Conservation (phyloP, 2,113 vertebrate species). For the Apistogramma diplotaenia region DNA sequence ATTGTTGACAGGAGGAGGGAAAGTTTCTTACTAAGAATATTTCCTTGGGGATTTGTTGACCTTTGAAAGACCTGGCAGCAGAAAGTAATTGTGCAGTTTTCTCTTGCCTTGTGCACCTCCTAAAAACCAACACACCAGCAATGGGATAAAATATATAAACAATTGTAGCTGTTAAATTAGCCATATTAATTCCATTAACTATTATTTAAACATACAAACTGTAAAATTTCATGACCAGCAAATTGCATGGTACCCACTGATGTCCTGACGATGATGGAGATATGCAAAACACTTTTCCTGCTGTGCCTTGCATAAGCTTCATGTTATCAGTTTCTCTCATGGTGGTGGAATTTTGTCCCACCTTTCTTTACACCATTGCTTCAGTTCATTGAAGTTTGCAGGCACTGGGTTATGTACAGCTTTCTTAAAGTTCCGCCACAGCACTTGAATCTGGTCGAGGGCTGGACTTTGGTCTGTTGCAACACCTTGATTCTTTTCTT, state of each 20-base stretch:
- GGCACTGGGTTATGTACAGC: no score
- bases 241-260: background rate
- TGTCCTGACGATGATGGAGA: no score
- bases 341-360: no score
- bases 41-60: background rate
- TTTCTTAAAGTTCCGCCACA: no score
- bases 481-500: no score
- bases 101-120: background rate
- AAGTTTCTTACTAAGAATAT: background rate
- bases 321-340: no score
- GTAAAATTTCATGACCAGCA: background rate
- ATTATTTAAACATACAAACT: background rate
- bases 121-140: background rate
- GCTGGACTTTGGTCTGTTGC: no score
- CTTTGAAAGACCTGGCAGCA: background rate
- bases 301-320: no score
- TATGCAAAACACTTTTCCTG: no score
- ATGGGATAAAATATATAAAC: background rate
- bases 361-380: no score
- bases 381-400: no score
- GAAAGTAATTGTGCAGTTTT: background rate
- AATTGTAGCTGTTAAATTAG: background rate
- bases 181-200: background rate
- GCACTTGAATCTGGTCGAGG: no score
- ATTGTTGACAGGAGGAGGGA: slow-evolving; percentile 16